Evolutionary conservation across 1,140 invertebrate genomes (phyloP).

Genomic region (Charaxes varanes): DNA sequence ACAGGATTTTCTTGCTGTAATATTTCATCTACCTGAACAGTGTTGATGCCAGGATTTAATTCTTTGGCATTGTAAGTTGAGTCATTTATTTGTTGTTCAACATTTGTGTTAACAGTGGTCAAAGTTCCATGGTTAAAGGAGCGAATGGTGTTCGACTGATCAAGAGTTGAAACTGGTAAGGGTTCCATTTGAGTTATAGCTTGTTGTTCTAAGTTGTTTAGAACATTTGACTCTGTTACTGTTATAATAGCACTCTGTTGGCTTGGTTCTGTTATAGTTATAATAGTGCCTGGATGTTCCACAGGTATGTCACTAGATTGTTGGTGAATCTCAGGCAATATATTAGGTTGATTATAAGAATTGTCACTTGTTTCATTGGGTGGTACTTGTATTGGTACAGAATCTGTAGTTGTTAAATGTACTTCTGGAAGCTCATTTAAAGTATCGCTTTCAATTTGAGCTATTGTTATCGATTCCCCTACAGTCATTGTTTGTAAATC

Average conservation of each 20-base stretch:
- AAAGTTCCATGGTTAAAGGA: constrained; percentile 1
- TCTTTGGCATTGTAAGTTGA: background rate
- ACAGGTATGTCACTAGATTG: no score
- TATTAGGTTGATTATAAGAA: constrained; percentile 7
- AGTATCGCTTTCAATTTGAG: constrained; percentile 15
- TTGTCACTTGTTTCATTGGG: constrained; percentile 2
- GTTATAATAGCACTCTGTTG: constrained; percentile 7
- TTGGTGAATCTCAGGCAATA: constrained; percentile 1
- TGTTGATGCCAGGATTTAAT: background rate
- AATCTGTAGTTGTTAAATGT: constrained; percentile 4
- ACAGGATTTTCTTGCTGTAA: no score
- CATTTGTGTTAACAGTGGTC: background rate
- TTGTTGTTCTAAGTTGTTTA: constrained; percentile 9
- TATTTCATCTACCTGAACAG: constrained; percentile 5
- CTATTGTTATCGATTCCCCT: constrained; percentile 13
- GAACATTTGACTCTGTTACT: constrained; percentile 6
- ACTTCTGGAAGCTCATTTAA: constrained; percentile 21
- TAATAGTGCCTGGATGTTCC: no score
- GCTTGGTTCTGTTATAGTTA: background rate
- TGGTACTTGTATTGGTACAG: constrained; percentile 11
- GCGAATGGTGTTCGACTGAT: constrained; percentile 1
- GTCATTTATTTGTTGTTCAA: constrained; percentile 1
- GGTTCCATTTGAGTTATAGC: constrained; percentile 4
- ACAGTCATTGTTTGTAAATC: constrained; percentile 28
- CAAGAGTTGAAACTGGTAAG: background rate